Conservation (phyloP, 1,140 invertebrate species). For the Musca domestica region DNA sequence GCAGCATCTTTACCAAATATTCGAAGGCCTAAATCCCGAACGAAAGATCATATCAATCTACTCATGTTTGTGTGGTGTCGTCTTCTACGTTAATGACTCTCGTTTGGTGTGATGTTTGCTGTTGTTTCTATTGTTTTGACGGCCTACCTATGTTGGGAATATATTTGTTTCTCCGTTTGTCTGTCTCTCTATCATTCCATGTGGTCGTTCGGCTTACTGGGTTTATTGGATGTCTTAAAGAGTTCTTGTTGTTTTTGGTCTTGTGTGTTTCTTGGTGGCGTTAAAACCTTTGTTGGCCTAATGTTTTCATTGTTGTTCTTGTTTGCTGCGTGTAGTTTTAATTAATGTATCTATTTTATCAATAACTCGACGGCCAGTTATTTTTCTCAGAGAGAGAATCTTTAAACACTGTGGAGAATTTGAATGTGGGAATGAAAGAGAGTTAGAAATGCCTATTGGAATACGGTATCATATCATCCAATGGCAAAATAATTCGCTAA, state of each 20-base stretch:
- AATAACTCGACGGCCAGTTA: not conserved
- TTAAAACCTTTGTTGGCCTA: conserved; percentile 6
- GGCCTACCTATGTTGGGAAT: no score
- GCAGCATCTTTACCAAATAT: no score
- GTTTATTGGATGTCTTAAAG: not conserved
- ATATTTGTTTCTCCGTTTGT: no score
- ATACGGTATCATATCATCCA: no score
- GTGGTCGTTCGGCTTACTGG: not conserved
- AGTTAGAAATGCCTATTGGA: no score
- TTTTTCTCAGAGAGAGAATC: no score
- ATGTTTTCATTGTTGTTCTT: conserved; percentile 8
- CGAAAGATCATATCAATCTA: not conserved
- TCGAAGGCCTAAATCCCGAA: no score
- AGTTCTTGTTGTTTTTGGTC: not conserved
- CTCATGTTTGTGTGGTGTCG: not conserved
- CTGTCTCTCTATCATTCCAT: no score
- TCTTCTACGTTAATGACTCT: not conserved
- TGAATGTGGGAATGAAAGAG: no score
- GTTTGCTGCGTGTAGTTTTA: conserved; percentile 1
- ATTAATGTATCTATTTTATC: conserved; percentile 17
- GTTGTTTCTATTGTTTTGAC: not conserved
- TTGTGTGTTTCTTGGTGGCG: conserved; percentile 2
- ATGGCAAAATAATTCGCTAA: no score
- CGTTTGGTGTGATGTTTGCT: not conserved
- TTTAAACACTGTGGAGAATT: no score